A percentile compares a stretch with the other conserved stretches of the same genome.
These are phyloP conservation scores for Xiphydria camelus DNA, from an alignment of 2,888 invertebrate species.

Conservation along the genomic window DNA sequence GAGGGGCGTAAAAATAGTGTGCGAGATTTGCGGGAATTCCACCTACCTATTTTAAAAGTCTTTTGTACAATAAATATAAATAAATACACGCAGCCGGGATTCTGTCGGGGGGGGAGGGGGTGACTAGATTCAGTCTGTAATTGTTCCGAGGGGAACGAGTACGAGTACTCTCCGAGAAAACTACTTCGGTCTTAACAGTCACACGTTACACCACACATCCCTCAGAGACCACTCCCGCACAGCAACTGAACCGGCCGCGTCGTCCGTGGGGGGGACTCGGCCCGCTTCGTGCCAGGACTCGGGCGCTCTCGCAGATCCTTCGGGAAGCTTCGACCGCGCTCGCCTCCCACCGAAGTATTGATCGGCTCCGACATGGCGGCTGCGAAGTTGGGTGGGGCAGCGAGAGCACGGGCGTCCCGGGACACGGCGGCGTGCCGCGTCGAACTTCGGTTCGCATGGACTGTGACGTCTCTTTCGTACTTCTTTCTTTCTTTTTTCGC, in stretches of 20 bases:
- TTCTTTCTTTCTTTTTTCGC: background rate
- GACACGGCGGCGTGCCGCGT: conserved; percentile 35
- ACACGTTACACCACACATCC: conserved; percentile 53
- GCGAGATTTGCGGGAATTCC: no score
- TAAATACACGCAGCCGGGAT: conserved; percentile 37
- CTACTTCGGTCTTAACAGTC: conserved; percentile 43
- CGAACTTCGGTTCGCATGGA: conserved; percentile 53
- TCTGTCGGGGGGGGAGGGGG: conserved; percentile 13
- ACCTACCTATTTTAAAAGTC: conserved; percentile 49
- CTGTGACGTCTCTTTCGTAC: conserved; percentile 59
- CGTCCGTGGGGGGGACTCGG: conserved; percentile 45
- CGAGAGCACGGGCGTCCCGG: conserved; percentile 47
- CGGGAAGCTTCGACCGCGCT: conserved; percentile 41
- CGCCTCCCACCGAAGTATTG: conserved; percentile 59
- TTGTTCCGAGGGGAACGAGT: conserved; percentile 19
- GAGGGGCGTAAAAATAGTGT: background rate
- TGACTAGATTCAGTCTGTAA: conserved; percentile 16
- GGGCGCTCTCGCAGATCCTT: conserved; percentile 27
- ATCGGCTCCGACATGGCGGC: conserved; percentile 46
- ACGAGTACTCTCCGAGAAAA: conserved; percentile 30
- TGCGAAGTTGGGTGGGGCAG: conserved; percentile 56
- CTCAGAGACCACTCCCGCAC: conserved; percentile 57
- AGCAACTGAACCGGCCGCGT: conserved; percentile 55
- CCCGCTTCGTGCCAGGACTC: conserved; percentile 45
- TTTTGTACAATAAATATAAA: conserved; percentile 54